These are phyloP conservation scores for Centroberyx gerrardi DNA, from an alignment of 2,797 vertebrate species.

Conservation along the genomic window DNA sequence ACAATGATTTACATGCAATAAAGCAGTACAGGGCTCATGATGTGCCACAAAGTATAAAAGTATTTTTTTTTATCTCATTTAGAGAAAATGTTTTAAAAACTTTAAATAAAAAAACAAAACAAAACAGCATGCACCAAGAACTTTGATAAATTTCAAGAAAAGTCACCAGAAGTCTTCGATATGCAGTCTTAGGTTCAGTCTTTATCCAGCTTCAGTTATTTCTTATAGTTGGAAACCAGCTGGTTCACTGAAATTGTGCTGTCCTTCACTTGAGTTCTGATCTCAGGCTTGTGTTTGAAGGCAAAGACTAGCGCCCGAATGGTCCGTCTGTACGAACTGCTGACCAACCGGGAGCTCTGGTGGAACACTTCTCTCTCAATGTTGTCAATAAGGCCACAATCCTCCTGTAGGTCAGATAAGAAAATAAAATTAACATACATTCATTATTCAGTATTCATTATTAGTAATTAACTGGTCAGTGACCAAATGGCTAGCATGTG, in stretches of 20 bases:
- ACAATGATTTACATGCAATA: slow-evolving; percentile 16
- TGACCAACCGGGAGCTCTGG: slow-evolving; percentile 92
- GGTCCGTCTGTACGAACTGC: slow-evolving; percentile 89
- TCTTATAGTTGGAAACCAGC: slow-evolving; percentile 92
- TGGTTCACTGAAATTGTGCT: slow-evolving; percentile 83
- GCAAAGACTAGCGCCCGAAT: slow-evolving; percentile 94
- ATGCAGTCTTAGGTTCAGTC: not conserved
- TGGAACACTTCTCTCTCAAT: slow-evolving; percentile 97
- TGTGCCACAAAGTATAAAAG: slow-evolving; percentile 61
- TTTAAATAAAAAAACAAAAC: not conserved
- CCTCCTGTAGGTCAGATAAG: slow-evolving; percentile 83
- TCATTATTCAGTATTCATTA: not conserved
- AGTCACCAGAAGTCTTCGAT: not conserved
- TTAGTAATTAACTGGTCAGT: not conserved
- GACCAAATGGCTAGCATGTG: not conserved
- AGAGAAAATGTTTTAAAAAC: slow-evolving; percentile 17
- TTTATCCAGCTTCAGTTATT: slow-evolving; percentile 76
- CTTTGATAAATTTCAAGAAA: slow-evolving; percentile 2
- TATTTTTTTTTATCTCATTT: slow-evolving; percentile 39
- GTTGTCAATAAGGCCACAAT: slow-evolving; percentile 94
- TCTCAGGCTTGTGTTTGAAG: slow-evolving; percentile 92
- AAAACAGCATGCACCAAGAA: slow-evolving; percentile 22
- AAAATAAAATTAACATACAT: slow-evolving; percentile 7
- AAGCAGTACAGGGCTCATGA: slow-evolving; percentile 29
- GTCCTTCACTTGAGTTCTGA: slow-evolving; percentile 87